A percentile compares a stretch with the other conserved stretches of the same genome.
Evolutionary conservation across 2,797 vertebrate species (phyloP).

Genomic region (Poecilia wingei): DNA sequence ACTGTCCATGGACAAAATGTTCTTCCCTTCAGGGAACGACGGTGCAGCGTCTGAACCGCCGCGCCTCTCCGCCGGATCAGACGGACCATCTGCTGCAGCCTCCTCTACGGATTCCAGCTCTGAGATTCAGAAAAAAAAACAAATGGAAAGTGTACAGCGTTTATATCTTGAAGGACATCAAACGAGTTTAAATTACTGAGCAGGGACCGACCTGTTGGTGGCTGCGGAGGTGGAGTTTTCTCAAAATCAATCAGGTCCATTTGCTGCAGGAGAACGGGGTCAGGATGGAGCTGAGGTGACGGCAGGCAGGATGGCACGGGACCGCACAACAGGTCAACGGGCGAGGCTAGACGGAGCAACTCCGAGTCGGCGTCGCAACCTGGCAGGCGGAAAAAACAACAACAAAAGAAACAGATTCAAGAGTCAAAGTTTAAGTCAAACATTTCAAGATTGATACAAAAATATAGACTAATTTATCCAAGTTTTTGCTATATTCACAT

Average conservation of each 20-base stretch:
- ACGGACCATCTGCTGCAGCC: constrained; percentile 13
- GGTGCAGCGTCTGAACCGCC: constrained; percentile 16
- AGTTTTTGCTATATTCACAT: not conserved
- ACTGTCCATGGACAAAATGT: constrained; percentile 75
- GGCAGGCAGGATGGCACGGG: constrained; percentile 95
- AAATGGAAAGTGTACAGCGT: not conserved
- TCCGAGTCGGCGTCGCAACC: constrained; percentile 83
- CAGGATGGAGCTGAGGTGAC: constrained; percentile 92
- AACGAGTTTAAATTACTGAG: too few species aligned
- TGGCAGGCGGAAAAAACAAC: constrained; percentile 32
- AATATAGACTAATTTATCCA: not conserved
- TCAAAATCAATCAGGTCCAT: constrained; percentile 92
- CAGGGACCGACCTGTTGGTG: constrained; percentile 51
- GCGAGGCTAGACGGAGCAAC: constrained; percentile 85
- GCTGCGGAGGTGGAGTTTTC: constrained; percentile 55
- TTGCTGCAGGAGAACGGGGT: constrained; percentile 85
- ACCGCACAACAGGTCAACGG: constrained; percentile 92
- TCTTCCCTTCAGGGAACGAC: constrained; percentile 27
- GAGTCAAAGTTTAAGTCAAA: not conserved
- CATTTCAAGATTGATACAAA: not conserved
- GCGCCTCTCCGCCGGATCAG: constrained; percentile 29
- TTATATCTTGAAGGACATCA: not conserved
- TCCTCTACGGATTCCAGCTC: constrained; percentile 35
- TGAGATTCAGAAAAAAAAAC: constrained; percentile 10
- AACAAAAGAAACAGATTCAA: too few species aligned